Conservation (phyloP, 23 tunicate genomes). For the Diplosoma virens region DNA sequence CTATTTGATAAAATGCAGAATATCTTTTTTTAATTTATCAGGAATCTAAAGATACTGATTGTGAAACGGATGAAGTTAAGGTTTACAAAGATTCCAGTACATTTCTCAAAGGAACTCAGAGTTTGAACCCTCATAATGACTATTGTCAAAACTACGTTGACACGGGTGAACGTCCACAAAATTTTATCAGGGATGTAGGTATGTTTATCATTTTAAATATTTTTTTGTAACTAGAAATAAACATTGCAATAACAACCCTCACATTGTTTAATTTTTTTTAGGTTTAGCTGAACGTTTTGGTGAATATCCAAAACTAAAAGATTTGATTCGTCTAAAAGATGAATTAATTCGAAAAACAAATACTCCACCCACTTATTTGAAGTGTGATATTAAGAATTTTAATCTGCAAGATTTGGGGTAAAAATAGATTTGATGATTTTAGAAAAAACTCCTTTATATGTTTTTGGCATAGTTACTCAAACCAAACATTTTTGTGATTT, state of each 20-base stretch:
- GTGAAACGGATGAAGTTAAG: constrained; percentile 9
- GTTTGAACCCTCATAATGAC: constrained; percentile 94
- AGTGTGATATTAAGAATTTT: constrained; percentile 60
- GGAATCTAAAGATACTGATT: constrained; percentile 17
- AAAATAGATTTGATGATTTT: no score
- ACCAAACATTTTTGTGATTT: no score
- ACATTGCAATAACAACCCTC: neutral
- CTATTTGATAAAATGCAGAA: neutral
- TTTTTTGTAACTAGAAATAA: neutral
- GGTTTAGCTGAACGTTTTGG: constrained; percentile 87
- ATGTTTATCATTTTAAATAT: neutral
- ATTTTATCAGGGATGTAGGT: constrained; percentile 73
- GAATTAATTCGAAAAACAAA: constrained; percentile 75
- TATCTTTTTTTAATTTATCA: neutral
- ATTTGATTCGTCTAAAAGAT: constrained; percentile 72
- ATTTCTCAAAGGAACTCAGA: constrained; percentile 93
- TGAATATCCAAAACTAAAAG: constrained; percentile 94
- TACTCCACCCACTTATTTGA: constrained; percentile 85
- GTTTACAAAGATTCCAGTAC: constrained; percentile 93
- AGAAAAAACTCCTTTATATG: no score
- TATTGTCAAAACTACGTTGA: constrained; percentile 98
- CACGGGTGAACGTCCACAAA: constrained; percentile 93
- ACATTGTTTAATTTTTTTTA: neutral
- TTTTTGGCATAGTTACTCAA: no score
- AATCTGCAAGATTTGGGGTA: constrained; percentile 71